Evolutionary conservation across 2,888 invertebrate species (phyloP).

Genomic region (Polia nebulosa): DNA sequence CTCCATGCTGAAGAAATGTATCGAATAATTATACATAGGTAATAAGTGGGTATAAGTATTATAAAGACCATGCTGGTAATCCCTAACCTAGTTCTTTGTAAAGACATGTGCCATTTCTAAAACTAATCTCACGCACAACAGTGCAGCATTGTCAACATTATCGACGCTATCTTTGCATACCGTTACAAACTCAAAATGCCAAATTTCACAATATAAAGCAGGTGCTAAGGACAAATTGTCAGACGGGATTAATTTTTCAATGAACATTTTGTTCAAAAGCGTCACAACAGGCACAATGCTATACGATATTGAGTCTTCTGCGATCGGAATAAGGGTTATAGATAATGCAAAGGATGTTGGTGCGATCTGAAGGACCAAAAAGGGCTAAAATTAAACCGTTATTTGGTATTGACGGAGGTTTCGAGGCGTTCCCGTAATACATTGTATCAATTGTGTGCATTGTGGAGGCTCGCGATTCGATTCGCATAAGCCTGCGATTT

Average conservation of each 20-base stretch:
- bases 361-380: slow-evolving; percentile 40
- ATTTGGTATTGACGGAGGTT: slow-evolving; percentile 61
- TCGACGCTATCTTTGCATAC: slow-evolving; percentile 60
- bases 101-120: slow-evolving; percentile 36
- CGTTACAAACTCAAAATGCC: slow-evolving; percentile 56
- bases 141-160: slow-evolving; percentile 43
- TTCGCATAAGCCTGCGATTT: slow-evolving; percentile 70
- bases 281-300: neutral
- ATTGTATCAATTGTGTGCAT: slow-evolving; percentile 81
- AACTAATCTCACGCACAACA: slow-evolving; percentile 40
- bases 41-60: too few relatives aligned
- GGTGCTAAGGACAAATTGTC: slow-evolving; percentile 69
- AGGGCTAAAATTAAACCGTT: slow-evolving; percentile 72
- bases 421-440: slow-evolving; percentile 75
- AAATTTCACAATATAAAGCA: slow-evolving; percentile 61
- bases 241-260: slow-evolving; percentile 64
- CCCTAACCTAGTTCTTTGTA: slow-evolving; percentile 6
- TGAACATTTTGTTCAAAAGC: slow-evolving; percentile 17
- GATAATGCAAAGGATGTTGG: neutral
- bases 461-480: slow-evolving; percentile 76
- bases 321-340: neutral
- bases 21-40: too few relatives aligned
- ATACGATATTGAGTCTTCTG: slow-evolving; percentile 24
- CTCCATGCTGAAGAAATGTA: too few relatives aligned
- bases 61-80: slow-evolving; percentile 19